Percentiles rank a stretch among this genome's conserved stretches.
These are phyloP conservation scores for Bugulina stolonifera DNA, from an alignment of 2,888 invertebrate genomes.

Conservation along the genomic window DNA sequence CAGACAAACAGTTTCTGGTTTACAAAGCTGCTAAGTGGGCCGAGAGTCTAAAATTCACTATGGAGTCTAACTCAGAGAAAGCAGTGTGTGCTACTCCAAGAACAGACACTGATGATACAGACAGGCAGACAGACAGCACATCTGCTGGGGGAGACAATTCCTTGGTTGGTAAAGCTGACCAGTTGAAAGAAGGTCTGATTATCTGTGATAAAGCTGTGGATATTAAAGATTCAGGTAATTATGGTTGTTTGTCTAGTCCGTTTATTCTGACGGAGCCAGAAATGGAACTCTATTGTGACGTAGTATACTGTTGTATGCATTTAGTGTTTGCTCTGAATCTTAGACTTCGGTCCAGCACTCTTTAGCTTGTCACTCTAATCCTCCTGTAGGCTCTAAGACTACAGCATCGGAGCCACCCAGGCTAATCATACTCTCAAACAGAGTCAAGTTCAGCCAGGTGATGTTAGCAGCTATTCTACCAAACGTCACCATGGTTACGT, in stretches of 20 bases:
- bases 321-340: no score
- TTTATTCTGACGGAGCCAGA: no score
- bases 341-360: no score
- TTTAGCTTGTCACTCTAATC: no score
- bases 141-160: neutral
- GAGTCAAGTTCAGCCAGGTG: conserved; percentile 46
- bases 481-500: conserved; percentile 46
- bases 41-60: no score
- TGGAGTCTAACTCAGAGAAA: neutral
- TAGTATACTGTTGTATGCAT: no score
- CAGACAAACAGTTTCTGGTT: no score
- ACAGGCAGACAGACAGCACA: neutral
- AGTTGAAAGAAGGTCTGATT: neutral
- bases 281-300: no score
- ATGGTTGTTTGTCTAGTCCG: no score
- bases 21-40: no score
- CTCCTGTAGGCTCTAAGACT: neutral
- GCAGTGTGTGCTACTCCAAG: neutral
- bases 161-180: no score
- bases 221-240: neutral
- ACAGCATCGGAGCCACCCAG: conserved; percentile 32
- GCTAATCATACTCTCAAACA: conserved; percentile 51
- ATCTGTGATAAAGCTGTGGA: neutral
- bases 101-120: neutral
- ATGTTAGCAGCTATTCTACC: conserved; percentile 42